These are phyloP conservation scores for Pampusana beccarii DNA, from an alignment of 2,113 vertebrate genomes.

Conservation along the genomic window DNA sequence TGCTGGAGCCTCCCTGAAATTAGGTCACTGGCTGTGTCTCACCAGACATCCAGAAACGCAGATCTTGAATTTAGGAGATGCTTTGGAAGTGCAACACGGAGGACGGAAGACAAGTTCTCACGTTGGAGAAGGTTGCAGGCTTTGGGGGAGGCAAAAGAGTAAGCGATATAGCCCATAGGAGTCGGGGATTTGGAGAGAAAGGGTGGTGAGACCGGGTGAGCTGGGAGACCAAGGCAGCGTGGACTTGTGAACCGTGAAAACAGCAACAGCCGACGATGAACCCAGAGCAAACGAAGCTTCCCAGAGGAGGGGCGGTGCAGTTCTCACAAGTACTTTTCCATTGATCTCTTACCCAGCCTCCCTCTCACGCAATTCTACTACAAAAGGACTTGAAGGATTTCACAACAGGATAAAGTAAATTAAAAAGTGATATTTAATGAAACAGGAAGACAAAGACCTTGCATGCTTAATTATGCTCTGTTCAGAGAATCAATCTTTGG, in stretches of 20 bases:
- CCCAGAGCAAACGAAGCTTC: not conserved
- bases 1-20: not conserved
- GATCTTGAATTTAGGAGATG: not conserved
- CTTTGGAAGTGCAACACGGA: not conserved
- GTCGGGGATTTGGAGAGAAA: not conserved
- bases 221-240: not conserved
- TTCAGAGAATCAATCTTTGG: not conserved
- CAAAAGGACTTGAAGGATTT: not conserved
- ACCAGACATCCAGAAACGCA: not conserved
- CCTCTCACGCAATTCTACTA: not conserved
- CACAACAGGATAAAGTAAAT: not conserved
- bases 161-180: accelerated
- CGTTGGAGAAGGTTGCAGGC: not conserved
- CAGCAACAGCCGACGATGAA: not conserved
- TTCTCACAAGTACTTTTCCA: not conserved
- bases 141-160: not conserved
- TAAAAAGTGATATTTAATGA: not conserved
- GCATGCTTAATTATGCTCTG: not conserved
- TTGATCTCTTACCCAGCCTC: not conserved
- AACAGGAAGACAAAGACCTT: not conserved
- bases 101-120: not conserved
- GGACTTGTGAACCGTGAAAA: not conserved
- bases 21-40: not conserved
- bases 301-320: not conserved
- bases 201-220: not conserved